Percentiles rank a stretch among this genome's conserved stretches.
These are phyloP conservation scores for Drosophila ohnishii DNA, from an alignment of 1,140 invertebrate genomes.

Conservation along the genomic window DNA sequence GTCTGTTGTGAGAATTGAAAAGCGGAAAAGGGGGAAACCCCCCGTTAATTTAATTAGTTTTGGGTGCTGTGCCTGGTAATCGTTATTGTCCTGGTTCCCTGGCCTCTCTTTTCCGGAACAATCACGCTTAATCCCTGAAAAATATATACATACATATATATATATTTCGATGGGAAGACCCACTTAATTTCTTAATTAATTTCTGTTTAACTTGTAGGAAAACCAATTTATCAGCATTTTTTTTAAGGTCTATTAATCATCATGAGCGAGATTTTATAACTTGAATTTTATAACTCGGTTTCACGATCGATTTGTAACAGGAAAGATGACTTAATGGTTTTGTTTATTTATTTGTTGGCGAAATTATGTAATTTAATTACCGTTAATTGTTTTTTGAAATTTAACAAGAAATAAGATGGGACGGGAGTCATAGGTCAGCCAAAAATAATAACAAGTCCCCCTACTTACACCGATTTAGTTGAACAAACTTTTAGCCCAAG, in stretches of 20 bases:
- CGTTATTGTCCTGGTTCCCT: slow-evolving; percentile 11
- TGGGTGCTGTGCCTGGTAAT: slow-evolving; percentile 21
- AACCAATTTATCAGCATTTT: not conserved
- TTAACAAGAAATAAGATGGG: no score
- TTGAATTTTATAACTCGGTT: not conserved
- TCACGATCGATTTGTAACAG: not conserved
- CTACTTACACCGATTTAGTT: not conserved
- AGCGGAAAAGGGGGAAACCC: slow-evolving; percentile 1
- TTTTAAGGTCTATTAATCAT: not conserved
- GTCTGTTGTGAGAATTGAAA: not conserved
- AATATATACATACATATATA: not conserved
- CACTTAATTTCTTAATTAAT: slow-evolving; percentile 29
- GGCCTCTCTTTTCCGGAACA: not conserved
- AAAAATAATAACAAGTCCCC: not conserved
- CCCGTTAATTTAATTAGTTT: slow-evolving; percentile 75
- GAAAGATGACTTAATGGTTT: not conserved
- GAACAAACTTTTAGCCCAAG: not conserved
- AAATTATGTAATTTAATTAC: not conserved
- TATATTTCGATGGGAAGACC: not conserved
- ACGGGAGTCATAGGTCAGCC: not conserved
- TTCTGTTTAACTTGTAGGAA: slow-evolving; percentile 7
- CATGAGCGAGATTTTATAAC: not conserved
- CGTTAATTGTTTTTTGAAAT: not conserved
- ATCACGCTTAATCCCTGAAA: slow-evolving; percentile 21
- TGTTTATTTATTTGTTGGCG: not conserved